phyloP scores from a whole-genome alignment of 2,888 invertebrate species.

The Amphipoea lucens region DNA sequence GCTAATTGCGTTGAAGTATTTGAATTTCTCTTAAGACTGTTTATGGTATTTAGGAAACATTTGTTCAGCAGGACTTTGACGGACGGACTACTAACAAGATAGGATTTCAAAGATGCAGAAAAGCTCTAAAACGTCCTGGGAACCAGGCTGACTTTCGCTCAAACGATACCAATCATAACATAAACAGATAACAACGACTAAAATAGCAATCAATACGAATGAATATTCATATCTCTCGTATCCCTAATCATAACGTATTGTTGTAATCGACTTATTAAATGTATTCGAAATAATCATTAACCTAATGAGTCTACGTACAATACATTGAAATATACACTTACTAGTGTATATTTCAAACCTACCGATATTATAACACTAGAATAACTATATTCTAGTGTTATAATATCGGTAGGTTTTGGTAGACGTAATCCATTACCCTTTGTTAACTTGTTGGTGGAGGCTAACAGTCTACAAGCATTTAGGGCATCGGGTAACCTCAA shows the following conservation, averaged over 20 bases:
- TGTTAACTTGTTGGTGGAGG: constrained; percentile 25
- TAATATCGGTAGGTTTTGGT: constrained; percentile 13
- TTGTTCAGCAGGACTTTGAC: constrained; percentile 4
- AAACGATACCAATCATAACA: neutral
- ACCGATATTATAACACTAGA: too few species aligned
- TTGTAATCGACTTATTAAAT: constrained; percentile 40
- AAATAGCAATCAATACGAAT: constrained; percentile 27
- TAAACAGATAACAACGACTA: neutral
- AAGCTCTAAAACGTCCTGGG: neutral
- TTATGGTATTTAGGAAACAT: neutral
- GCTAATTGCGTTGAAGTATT: constrained; percentile 28
- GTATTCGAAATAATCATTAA: constrained; percentile 26
- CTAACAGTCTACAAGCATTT: constrained; percentile 35
- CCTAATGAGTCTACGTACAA: constrained; percentile 11
- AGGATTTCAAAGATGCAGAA: neutral
- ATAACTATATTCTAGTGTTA: neutral
- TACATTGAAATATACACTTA: neutral
- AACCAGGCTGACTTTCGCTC: neutral
- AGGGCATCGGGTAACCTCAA: constrained; percentile 39
- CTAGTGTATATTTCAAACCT: too few species aligned
- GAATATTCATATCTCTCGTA: constrained; percentile 26
- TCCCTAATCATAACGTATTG: constrained; percentile 1
- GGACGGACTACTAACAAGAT: neutral
- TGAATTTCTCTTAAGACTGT: constrained; percentile 19
- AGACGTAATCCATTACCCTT: constrained; percentile 44